Base-by-base conservation (phyloP, 2,888 invertebrate species). In the Acronicta leporina region DNA sequence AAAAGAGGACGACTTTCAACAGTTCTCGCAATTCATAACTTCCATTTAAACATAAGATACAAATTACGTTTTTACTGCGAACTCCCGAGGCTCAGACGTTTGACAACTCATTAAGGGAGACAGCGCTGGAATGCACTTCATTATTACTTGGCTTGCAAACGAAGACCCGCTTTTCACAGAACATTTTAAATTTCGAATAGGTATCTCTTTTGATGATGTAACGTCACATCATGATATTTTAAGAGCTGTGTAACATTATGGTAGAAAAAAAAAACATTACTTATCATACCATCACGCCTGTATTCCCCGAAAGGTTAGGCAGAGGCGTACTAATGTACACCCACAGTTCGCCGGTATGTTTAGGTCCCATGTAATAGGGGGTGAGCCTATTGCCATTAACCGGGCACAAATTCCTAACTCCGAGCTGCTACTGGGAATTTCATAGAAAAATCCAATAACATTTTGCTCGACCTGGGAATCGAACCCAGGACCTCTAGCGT, bases 41-140 rank as follows among this genome's bases (percentile, higher is more conserved):
- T 62, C 46, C 45, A 57, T 71, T 27, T 49, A 56, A 59, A 68
- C 57, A 55, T 50, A 50, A 45, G 56, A 68, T 59, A 59, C 63
- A 70, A 75, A 68, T 62, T 50, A 53, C 20, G 53, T 62, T 73
- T 73, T 62, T 50, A 58, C 53, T 60, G 35, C 46, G 35, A 65
- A 44, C 35, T 53, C 50, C 33, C n/a, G 35, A 38, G 54, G 55
- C 49, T 40, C 67, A 76, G 76, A 76, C 83, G 78, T 86, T 85
- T 87, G 85, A 86, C 85, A 86, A 85, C 83, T 87, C 85, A 87
- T 87, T 87, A 86, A 79, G 68, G 55, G 71, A 77, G 79, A 77
- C 78, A 75, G 76, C 75, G 75, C 59, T 64, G 82, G 80, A 82
- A 86, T 86, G 83, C 75, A 77, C 82, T 86, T 84, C 84, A 86